phyloP scores from a whole-genome alignment of 1,140 invertebrate species.

The Aphaenogaster ashmeadi region DNA sequence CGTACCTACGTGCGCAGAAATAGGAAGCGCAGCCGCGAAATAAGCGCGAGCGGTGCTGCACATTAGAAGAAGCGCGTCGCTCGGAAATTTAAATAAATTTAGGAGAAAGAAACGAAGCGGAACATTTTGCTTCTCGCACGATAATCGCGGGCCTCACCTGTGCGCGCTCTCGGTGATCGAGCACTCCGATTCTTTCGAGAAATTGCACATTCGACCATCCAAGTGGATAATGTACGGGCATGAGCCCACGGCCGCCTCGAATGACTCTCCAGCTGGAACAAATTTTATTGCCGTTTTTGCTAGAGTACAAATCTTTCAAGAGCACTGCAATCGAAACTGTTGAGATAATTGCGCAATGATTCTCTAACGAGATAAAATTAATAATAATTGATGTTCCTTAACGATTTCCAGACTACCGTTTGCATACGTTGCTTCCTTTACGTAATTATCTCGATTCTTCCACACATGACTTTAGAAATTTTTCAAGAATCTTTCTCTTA shows the following conservation, averaged over 20 bases:
- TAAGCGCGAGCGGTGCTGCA: background rate
- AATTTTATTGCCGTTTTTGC: constrained; percentile 36
- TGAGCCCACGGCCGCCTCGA: constrained; percentile 74
- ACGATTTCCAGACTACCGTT: background rate
- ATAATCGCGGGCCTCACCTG: constrained; percentile 74
- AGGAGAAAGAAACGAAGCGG: background rate
- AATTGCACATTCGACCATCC: constrained; percentile 83
- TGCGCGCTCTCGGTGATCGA: constrained; percentile 76
- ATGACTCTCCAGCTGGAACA: constrained; percentile 80
- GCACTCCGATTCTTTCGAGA: constrained; percentile 78
- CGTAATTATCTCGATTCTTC: background rate
- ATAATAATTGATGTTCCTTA: background rate
- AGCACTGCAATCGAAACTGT: background rate
- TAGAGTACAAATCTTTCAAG: background rate
- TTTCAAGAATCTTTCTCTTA: background rate
- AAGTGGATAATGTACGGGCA: constrained; percentile 75
- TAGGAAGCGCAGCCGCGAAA: background rate
- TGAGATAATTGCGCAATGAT: constrained; percentile 1
- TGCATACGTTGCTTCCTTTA: background rate
- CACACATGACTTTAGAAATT: background rate
- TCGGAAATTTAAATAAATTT: constrained; percentile 38
- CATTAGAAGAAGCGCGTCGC: background rate
- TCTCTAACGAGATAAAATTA: background rate
- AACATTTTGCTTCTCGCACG: background rate
- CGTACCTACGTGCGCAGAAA: background rate